Percentiles rank a stretch among this genome's conserved stretches.
Conservation (phyloP, 2,797 vertebrate species). For the Tolypeutes matacus region DNA sequence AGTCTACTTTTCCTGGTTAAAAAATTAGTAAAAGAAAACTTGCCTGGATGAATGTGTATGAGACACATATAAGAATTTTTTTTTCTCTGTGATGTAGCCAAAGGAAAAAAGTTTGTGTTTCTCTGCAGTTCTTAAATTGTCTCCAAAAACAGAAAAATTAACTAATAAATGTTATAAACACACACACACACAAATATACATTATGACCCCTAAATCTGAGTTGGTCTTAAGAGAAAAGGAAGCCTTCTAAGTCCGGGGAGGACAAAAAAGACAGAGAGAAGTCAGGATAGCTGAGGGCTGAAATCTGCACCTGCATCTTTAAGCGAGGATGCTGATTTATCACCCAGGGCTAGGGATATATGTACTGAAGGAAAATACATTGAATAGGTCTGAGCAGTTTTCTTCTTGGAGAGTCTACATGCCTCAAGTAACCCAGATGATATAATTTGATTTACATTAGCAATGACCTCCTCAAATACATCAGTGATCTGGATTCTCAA, state of each 20-base stretch:
- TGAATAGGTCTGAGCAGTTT: neutral
- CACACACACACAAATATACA: too few relatives aligned
- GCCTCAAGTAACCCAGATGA: neutral
- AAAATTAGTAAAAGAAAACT: neutral
- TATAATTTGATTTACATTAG: neutral
- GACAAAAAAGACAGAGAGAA: neutral
- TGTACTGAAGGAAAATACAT: neutral
- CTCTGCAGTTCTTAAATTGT: neutral
- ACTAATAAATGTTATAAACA: neutral
- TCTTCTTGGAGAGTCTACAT: neutral
- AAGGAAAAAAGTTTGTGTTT: neutral
- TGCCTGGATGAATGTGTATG: neutral
- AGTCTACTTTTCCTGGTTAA: neutral
- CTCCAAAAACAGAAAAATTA: neutral
- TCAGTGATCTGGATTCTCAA: neutral
- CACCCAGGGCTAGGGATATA: neutral
- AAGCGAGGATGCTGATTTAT: neutral
- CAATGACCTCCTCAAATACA: neutral
- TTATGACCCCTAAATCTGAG: too few relatives aligned
- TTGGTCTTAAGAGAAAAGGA: too few relatives aligned
- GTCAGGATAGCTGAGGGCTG: neutral
- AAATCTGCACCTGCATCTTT: neutral
- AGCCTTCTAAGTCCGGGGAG: neutral
- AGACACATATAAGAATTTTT: neutral
- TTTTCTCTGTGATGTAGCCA: neutral